Evolutionary conservation across 2,113 vertebrate species (phyloP), one percentile per base, ranked within the genome.

Genomic region (Serilophus lunatus): DNA sequence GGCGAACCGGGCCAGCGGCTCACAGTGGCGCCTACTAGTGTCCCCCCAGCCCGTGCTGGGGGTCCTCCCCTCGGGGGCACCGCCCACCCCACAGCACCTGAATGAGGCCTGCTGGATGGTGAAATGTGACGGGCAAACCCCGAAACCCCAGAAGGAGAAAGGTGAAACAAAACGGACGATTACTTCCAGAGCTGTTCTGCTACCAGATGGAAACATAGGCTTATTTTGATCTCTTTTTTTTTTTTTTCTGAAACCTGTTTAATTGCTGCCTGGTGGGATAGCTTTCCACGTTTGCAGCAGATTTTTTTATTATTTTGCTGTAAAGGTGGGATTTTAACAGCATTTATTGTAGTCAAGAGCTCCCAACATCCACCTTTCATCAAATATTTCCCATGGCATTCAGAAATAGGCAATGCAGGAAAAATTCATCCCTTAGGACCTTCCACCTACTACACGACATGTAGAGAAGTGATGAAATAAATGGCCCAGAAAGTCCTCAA

Each of bases 1-100:
- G 90, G 95, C 82, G 79, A 97, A 87, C 76, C 64, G n/a, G 95
- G 90, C 59, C 81, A 50, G 53, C 10, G 2, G 51, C 59, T 92
- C 69, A 16, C n/a, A 3, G 36, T 61, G 90, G 76, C 26, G 29
- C 68, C 86, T 85, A 86, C 71, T 68, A 36, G 68, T 77, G 71
- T 66, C 65, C 80, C 83, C 82, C 44, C 16, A 15, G 33, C 24
- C 5, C 3, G 17, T 5, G 38, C 75, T 35, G 36, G 4, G 45
- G 69, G 60, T 20, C 1, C 24, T 63, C n/a, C 16, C 24, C 50
- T 45, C 24, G 0, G n/a, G 50, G 47, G 6, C 57, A 38, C 49
- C 64, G 38, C 51, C 35, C 20, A 13, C 23, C 20, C 42, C 24
- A 2, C 5, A 64, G 33, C 47, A 50, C 71, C 61, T 66, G 53